Evolutionary conservation across 2,888 invertebrate species (phyloP), one percentile per base, ranked within the genome.

Genomic region (Hyppa rectilinea): DNA sequence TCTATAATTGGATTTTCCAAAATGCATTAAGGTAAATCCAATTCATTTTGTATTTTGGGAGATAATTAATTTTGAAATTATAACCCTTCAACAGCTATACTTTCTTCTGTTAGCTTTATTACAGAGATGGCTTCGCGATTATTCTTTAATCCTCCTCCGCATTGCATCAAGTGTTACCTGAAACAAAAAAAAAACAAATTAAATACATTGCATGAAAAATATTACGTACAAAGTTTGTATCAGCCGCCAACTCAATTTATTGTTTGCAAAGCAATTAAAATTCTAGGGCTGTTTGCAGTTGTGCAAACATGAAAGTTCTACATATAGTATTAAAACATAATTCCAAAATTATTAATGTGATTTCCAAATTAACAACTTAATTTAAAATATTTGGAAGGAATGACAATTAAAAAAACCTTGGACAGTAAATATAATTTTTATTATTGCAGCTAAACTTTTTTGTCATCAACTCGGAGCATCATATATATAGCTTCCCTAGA

Each of bases 261-360:
- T 59, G 49, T 63, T 75, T 23, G 36, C 45, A 31, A 80, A 80
- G 56, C 45, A 40, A 80, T 58, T 80, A 52, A 50, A 58, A 75
- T 67, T 64, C 34, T 60, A 67, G 36, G 38, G 36, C 61, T n/a
- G n/a, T n/a, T n/a, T n/a, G 23, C 68, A 66, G 43, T 31, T 75
- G 68, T 9, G 23, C n/a, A n/a, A 62, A 66, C 49, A 64, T 38
- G 5, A 80, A 65, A 66, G n/a, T 61, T 75, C 14, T 34, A 76
- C 34, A 5, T 50, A 14, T n/a, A 7, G 7, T 43, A 23, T 36
- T 49, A n/a, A n/a, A n/a, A n/a, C n/a, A n/a, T 60, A 61, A 64
- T 61, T 61, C 40, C n/a, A 20, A 74, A 74, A 75, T 40, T 23
- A 66, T 17, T 49, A 23, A 70, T 47, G 52, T 40, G 2, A 71